These are phyloP conservation scores for Acleris laterana DNA, from an alignment of 2,888 invertebrate genomes.

Conservation along the genomic window DNA sequence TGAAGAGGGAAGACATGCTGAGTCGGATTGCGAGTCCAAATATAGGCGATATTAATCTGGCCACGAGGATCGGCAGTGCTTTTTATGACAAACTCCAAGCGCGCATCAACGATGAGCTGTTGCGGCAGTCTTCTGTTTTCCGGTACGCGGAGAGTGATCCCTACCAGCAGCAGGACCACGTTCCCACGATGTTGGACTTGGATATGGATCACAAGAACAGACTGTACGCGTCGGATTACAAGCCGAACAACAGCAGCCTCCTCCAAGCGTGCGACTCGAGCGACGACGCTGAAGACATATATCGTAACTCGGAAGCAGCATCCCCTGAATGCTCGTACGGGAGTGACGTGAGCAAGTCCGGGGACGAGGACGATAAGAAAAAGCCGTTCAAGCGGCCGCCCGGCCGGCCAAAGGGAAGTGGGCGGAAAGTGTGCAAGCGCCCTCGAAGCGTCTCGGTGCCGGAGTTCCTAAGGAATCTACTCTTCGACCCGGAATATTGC, in stretches of 20 bases:
- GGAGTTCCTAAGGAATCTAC: constrained; percentile 93
- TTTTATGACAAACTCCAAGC: constrained; percentile 70
- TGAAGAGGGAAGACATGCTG: constrained; percentile 71
- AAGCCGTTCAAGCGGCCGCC: constrained; percentile 80
- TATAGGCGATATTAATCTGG: constrained; percentile 55
- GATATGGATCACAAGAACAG: constrained; percentile 70
- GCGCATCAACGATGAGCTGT: constrained; percentile 64
- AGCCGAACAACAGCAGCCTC: constrained; percentile 62
- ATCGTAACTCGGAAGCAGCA: constrained; percentile 67
- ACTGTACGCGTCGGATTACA: constrained; percentile 65
- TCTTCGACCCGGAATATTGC: constrained; percentile 90
- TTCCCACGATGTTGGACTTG: constrained; percentile 68
- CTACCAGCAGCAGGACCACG: constrained; percentile 62
- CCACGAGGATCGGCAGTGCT: constrained; percentile 64
- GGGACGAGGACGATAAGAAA: constrained; percentile 77
- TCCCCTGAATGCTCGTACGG: constrained; percentile 73
- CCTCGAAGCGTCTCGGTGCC: constrained; percentile 86
- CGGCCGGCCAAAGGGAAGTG: constrained; percentile 82
- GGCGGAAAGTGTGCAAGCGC: constrained; percentile 73
- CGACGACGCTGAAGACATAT: constrained; percentile 72
- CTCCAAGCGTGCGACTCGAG: constrained; percentile 68
- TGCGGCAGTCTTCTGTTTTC: constrained; percentile 62
- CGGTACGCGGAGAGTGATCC: constrained; percentile 67
- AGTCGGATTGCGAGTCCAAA: constrained; percentile 64
- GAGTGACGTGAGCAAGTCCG: constrained; percentile 75